Evolutionary conservation across 2,113 vertebrate genomes (phyloP).

Genomic region (Galbula dea): DNA sequence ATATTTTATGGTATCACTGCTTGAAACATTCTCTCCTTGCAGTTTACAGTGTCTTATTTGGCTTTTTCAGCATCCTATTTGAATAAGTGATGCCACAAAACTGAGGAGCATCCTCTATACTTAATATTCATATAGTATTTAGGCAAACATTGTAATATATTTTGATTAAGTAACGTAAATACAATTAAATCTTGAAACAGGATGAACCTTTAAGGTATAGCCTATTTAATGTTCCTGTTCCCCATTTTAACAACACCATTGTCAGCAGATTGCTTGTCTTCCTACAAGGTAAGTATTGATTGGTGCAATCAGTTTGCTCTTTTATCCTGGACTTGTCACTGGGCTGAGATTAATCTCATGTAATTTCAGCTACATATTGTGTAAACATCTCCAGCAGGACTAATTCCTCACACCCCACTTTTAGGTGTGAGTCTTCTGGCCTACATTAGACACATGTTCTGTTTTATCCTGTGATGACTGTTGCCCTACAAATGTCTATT

Average conservation of each 20-base stretch:
- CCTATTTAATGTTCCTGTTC: neutral
- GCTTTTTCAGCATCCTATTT: neutral
- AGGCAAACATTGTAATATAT: neutral
- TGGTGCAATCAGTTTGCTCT: neutral
- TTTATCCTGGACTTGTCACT: neutral
- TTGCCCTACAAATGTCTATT: neutral
- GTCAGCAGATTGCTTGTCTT: neutral
- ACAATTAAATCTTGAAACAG: neutral
- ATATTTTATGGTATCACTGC: neutral
- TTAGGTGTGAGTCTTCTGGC: neutral
- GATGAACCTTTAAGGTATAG: neutral
- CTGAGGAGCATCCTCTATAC: neutral
- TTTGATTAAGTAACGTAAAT: neutral
- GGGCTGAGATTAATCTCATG: neutral
- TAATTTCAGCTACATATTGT: neutral
- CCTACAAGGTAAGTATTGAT: neutral
- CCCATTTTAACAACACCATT: neutral
- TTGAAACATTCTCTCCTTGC: neutral
- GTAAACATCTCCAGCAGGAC: neutral
- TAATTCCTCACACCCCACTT: neutral
- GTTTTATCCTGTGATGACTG: neutral
- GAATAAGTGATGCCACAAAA: neutral
- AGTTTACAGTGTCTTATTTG: neutral
- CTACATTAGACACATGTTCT: neutral
- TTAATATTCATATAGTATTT: neutral